A percentile compares a stretch with the other conserved stretches of the same genome.
Conservation (phyloP, 1,140 invertebrate genomes). For the Trichoplusia ni region DNA sequence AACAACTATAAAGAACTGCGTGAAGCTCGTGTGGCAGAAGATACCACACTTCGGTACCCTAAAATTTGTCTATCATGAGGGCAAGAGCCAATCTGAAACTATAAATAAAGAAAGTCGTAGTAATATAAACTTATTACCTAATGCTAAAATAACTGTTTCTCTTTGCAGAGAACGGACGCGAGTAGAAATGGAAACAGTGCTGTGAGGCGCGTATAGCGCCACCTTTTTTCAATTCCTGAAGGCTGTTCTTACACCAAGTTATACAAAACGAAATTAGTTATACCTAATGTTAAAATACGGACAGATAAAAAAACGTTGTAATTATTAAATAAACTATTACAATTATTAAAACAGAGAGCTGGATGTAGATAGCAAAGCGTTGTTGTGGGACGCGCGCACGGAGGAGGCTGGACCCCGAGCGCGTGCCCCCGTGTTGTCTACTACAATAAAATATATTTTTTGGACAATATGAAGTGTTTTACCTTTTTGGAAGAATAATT, state of each 20-base stretch:
- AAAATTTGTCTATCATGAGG: too few species aligned
- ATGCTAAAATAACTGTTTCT: background rate
- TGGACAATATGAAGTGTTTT: constrained; percentile 70
- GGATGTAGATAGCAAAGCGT: constrained; percentile 79
- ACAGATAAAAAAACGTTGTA: constrained; percentile 81
- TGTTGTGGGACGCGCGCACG: constrained; percentile 78
- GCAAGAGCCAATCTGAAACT: too few species aligned
- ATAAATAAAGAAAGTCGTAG: too few species aligned
- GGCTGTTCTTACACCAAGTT: constrained; percentile 81
- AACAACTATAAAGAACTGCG: too few species aligned
- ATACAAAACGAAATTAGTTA: constrained; percentile 81
- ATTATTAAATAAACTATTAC: constrained; percentile 83
- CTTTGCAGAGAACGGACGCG: constrained; percentile 75
- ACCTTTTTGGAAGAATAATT: constrained; percentile 29
- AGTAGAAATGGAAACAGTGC: constrained; percentile 94
- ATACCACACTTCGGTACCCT: too few species aligned
- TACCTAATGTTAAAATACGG: constrained; percentile 79
- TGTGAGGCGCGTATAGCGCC: constrained; percentile 85
- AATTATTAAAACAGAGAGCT: constrained; percentile 81
- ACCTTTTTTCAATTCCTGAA: constrained; percentile 80
- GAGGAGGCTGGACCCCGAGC: constrained; percentile 75
- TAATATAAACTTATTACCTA: too few species aligned
- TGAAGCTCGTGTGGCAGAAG: too few species aligned
- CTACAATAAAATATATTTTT: constrained; percentile 82
- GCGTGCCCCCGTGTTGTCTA: constrained; percentile 78